Evolutionary conservation across 2,888 invertebrate genomes (phyloP).

Genomic region (Lissonota sp.): DNA sequence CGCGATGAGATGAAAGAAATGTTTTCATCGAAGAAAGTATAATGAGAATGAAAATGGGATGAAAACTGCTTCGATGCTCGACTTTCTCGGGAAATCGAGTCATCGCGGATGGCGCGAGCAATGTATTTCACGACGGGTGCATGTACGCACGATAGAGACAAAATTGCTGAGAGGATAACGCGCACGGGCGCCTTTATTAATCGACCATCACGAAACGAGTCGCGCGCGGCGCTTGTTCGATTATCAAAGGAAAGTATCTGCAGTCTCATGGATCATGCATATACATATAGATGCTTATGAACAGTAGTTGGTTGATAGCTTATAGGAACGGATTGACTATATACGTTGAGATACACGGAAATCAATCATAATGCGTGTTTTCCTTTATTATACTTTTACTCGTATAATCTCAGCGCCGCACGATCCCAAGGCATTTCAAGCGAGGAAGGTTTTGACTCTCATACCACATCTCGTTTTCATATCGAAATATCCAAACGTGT

Average conservation of each 20-base stretch:
- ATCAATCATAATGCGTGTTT: constrained; percentile 58
- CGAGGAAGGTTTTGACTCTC: constrained; percentile 23
- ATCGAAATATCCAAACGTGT: constrained; percentile 38
- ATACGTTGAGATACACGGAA: constrained; percentile 46
- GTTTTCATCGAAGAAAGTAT: no score
- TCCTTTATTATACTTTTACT: constrained; percentile 64
- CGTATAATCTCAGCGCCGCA: constrained; percentile 47
- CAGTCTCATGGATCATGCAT: constrained; percentile 52
- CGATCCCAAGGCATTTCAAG: constrained; percentile 44
- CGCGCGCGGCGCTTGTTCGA: constrained; percentile 55
- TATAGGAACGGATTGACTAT: no score
- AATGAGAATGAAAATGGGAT: no score
- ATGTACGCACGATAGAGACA: constrained; percentile 11
- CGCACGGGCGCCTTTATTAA: constrained; percentile 54
- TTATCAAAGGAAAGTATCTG: constrained; percentile 66
- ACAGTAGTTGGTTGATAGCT: not conserved
- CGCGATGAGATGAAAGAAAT: no score
- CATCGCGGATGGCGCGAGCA: constrained; percentile 35
- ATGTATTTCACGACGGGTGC: constrained; percentile 19
- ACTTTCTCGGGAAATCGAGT: constrained; percentile 64
- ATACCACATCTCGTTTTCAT: constrained; percentile 10
- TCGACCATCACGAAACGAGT: constrained; percentile 47
- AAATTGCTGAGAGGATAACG: constrained; percentile 19
- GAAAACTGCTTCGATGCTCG: constrained; percentile 22
- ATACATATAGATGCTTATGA: constrained; percentile 2